A percentile compares a stretch with the other conserved stretches of the same genome.
phyloP scores from a whole-genome alignment of 2,113 vertebrate species.

The Oceanites oceanicus region DNA sequence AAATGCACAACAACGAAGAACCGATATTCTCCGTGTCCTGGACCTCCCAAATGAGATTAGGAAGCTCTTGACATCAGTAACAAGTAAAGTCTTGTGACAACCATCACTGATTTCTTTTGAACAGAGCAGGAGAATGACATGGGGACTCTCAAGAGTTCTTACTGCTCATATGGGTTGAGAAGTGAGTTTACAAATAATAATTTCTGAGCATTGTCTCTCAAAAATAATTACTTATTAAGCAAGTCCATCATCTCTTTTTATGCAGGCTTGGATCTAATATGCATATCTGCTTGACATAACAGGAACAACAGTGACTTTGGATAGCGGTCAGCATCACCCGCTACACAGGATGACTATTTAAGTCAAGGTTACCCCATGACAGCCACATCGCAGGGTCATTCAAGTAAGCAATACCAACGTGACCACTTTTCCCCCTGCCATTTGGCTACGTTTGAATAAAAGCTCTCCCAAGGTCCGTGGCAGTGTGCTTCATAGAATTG shows the following conservation, averaged over 20 bases:
- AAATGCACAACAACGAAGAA: neutral
- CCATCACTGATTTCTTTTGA: neutral
- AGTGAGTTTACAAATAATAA: neutral
- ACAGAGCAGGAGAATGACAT: neutral
- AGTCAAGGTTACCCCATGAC: neutral
- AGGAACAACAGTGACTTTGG: rapidly evolving
- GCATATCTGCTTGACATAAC: neutral
- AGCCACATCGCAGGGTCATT: neutral
- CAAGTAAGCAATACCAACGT: neutral
- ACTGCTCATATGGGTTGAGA: neutral
- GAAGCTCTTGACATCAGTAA: neutral
- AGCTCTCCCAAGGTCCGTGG: neutral
- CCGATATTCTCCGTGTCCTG: neutral
- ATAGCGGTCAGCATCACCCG: rapidly evolving
- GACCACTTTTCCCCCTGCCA: neutral
- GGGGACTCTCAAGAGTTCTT: neutral
- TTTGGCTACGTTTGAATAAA: neutral
- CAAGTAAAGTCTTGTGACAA: neutral
- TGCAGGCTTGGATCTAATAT: neutral
- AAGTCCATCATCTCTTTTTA: neutral
- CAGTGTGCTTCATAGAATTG: too few relatives aligned
- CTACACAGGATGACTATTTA: neutral
- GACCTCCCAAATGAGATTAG: neutral
- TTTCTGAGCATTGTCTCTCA: neutral
- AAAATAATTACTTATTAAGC: neutral